phyloP scores from a whole-genome alignment of 2,888 invertebrate genomes.

The Pollenia angustigena region DNA sequence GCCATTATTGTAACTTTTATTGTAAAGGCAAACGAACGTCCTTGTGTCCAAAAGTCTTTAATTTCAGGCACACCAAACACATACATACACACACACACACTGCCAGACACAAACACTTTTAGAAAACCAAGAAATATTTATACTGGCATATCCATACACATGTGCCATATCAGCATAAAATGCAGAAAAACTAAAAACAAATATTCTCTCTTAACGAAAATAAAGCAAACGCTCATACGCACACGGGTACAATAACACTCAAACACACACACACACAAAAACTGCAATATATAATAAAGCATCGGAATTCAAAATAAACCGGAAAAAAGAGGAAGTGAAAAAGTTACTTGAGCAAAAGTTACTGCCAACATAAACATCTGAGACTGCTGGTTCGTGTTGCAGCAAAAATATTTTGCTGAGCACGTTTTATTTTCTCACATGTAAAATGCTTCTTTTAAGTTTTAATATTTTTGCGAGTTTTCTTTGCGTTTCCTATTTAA shows the following conservation, averaged over 20 bases:
- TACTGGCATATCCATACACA: constrained; percentile 19
- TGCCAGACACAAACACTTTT: constrained; percentile 6
- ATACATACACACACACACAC: background rate
- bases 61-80: constrained; percentile 32
- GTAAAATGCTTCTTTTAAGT: background rate
- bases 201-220: constrained; percentile 29
- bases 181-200: background rate
- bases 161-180: constrained; percentile 47
- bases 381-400: constrained; percentile 11
- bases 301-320: background rate
- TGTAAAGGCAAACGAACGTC: constrained; percentile 67
- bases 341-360: constrained; percentile 54
- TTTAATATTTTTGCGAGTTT: constrained; percentile 16
- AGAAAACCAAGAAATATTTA: constrained; percentile 31
- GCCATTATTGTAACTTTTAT: constrained; percentile 14
- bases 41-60: constrained; percentile 63
- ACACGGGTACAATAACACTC: background rate
- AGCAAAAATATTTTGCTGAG: constrained; percentile 30
- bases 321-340: constrained; percentile 1
- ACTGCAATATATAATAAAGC: background rate
- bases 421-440: constrained; percentile 43
- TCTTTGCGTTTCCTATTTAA: constrained; percentile 17
- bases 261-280: background rate
- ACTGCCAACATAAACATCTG: constrained; percentile 55
- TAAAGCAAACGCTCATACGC: constrained; percentile 36